Evolutionary conservation across 2,797 vertebrate genomes (phyloP).

Genomic region (Microctenopoma steveboyesi): DNA sequence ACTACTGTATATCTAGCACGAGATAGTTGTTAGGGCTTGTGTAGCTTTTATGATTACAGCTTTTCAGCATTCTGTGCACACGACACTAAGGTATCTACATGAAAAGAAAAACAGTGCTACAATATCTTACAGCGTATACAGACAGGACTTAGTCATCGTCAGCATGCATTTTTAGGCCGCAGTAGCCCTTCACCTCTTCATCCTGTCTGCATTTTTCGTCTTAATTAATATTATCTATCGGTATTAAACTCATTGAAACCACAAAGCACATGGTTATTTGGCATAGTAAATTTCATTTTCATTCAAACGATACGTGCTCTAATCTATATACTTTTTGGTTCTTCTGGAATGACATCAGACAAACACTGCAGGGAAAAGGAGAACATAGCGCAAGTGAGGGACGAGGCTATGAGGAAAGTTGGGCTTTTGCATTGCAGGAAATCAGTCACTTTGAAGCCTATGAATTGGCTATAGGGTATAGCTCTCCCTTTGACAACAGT

Average conservation of each 20-base stretch:
- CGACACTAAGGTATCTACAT: slow-evolving; percentile 49
- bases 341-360: slow-evolving; percentile 35
- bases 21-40: slow-evolving; percentile 27
- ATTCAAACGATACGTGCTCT: slow-evolving; percentile 16
- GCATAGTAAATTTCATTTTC: neutral
- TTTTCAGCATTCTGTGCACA: slow-evolving; percentile 62
- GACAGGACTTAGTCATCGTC: slow-evolving; percentile 43
- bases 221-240: slow-evolving; percentile 9
- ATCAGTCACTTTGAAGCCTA: slow-evolving; percentile 53
- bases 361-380: slow-evolving; percentile 43
- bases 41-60: slow-evolving; percentile 15
- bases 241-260: slow-evolving; percentile 58
- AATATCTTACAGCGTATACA: slow-evolving; percentile 59
- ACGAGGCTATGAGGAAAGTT: slow-evolving; percentile 8
- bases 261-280: slow-evolving; percentile 37
- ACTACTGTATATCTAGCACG: slow-evolving; percentile 40
- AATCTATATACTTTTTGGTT: slow-evolving; percentile 36
- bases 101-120: slow-evolving; percentile 43
- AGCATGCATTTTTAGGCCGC: slow-evolving; percentile 73
- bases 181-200: slow-evolving; percentile 12
- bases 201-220: slow-evolving; percentile 17
- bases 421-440: slow-evolving; percentile 58
- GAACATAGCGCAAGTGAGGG: slow-evolving; percentile 32
- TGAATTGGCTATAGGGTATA: slow-evolving; percentile 43
- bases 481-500: slow-evolving; percentile 51